A percentile compares a stretch with the other conserved stretches of the same genome.
Evolutionary conservation across 2,888 invertebrate species (phyloP).

Genomic region (Encarsia formosa): DNA sequence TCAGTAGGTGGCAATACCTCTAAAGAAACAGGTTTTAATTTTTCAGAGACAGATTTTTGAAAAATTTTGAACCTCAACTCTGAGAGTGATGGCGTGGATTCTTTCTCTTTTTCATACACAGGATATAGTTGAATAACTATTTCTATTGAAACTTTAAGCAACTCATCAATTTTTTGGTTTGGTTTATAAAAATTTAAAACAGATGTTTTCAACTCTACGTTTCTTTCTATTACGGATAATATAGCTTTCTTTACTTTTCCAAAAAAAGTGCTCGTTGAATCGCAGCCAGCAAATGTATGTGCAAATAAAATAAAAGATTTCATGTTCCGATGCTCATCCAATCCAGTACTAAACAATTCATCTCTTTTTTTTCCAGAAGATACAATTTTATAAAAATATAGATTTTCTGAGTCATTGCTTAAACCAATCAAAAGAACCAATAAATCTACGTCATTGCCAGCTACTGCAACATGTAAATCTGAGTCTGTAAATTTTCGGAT

Average conservation of each 20-base stretch:
- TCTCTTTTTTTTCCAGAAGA: neutral
- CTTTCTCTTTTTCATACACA: neutral
- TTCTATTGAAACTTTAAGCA: neutral
- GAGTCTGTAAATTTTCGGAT: neutral
- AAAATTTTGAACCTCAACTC: constrained; percentile 2
- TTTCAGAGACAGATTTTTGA: neutral
- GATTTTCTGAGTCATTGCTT: no score
- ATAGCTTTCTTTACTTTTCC: constrained; percentile 12
- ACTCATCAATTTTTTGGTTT: neutral
- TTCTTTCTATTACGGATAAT: neutral
- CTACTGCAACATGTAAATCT: constrained; percentile 9
- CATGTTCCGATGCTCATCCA: neutral
- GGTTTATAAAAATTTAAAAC: neutral
- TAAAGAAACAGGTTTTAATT: no score
- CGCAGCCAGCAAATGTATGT: constrained; percentile 10
- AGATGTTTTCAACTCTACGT: neutral
- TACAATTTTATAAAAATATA: neutral
- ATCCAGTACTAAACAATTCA: neutral
- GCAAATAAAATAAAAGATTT: constrained; percentile 7
- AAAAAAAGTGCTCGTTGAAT: constrained; percentile 9
- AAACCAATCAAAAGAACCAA: constrained; percentile 15
- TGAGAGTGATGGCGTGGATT: neutral
- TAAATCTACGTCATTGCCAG: constrained; percentile 24
- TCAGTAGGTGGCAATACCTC: constrained; percentile 7
- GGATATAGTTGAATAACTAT: neutral